These are phyloP conservation scores for Micrasema longulum DNA, from an alignment of 1,140 invertebrate species.

Conservation along the genomic window DNA sequence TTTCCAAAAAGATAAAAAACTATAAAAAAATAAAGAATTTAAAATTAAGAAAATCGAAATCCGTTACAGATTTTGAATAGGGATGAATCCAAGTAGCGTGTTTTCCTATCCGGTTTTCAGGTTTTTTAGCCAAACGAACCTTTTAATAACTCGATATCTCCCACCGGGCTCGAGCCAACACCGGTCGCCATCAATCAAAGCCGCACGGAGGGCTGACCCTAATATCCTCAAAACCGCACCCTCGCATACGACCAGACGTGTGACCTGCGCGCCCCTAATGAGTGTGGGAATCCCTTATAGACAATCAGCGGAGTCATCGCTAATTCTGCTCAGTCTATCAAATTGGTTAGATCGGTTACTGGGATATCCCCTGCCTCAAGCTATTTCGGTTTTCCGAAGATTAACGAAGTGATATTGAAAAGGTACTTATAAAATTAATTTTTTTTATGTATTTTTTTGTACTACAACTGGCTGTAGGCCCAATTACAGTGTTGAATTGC, in stretches of 20 bases:
- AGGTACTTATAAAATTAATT: background rate
- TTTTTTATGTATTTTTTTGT: no score
- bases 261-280: constrained; percentile 46
- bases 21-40: no score
- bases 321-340: constrained; percentile 22
- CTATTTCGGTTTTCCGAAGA: background rate
- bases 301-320: constrained; percentile 49
- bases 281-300: constrained; percentile 52
- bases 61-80: no score
- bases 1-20: no score
- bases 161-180: constrained; percentile 15
- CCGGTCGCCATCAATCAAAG: constrained; percentile 50
- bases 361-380: background rate
- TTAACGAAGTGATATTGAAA: background rate
- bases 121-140: background rate
- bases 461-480: no score
- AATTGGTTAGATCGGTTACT: constrained; percentile 41
- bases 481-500: no score
- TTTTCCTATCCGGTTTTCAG: background rate
- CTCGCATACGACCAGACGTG: background rate
- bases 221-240: constrained; percentile 22
- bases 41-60: no score
- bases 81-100: no score
- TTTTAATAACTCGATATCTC: constrained; percentile 17
- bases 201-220: constrained; percentile 35